A percentile compares a stretch with the other conserved stretches of the same genome.
These are phyloP conservation scores for Tupiocoris notatus DNA, from an alignment of 2,888 invertebrate genomes.

Conservation along the genomic window DNA sequence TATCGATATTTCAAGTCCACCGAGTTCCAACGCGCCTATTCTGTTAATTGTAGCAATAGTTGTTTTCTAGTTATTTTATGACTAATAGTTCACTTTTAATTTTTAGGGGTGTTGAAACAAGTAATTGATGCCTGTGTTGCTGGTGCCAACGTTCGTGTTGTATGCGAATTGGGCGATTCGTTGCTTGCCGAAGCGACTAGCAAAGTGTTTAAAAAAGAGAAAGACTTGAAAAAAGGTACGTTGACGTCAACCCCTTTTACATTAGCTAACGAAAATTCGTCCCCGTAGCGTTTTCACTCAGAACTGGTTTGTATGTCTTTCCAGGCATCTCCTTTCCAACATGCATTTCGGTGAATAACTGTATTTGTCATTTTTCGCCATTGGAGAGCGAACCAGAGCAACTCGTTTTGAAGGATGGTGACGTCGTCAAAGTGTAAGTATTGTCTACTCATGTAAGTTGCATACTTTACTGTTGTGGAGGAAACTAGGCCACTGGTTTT, in stretches of 20 bases:
- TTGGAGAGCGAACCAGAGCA: conserved; percentile 84
- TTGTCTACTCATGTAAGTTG: background rate
- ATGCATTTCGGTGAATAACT: conserved; percentile 97
- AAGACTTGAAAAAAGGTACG: conserved; percentile 89
- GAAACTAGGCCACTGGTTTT: too few species aligned
- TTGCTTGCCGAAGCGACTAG: conserved; percentile 85
- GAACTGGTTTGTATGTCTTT: too few species aligned
- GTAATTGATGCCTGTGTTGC: conserved; percentile 82
- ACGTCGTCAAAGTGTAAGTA: conserved; percentile 82
- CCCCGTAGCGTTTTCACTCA: too few species aligned
- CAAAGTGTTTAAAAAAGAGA: conserved; percentile 97
- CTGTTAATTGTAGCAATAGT: too few species aligned
- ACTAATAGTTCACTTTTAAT: too few species aligned
- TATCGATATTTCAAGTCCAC: too few species aligned
- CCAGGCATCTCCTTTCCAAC: conserved; percentile 93
- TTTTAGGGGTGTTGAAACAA: conserved; percentile 84
- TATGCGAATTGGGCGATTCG: conserved; percentile 91
- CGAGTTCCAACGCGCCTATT: too few species aligned
- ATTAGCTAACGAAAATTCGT: too few species aligned
- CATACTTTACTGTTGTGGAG: background rate
- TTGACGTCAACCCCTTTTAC: too few species aligned
- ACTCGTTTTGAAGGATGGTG: conserved; percentile 79
- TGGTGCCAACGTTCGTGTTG: conserved; percentile 83
- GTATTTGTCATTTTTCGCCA: conserved; percentile 98
- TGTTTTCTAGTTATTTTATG: too few species aligned